Base-by-base conservation (phyloP, 2,113 vertebrate genomes). In the Cyprinodon tularosa region DNA sequence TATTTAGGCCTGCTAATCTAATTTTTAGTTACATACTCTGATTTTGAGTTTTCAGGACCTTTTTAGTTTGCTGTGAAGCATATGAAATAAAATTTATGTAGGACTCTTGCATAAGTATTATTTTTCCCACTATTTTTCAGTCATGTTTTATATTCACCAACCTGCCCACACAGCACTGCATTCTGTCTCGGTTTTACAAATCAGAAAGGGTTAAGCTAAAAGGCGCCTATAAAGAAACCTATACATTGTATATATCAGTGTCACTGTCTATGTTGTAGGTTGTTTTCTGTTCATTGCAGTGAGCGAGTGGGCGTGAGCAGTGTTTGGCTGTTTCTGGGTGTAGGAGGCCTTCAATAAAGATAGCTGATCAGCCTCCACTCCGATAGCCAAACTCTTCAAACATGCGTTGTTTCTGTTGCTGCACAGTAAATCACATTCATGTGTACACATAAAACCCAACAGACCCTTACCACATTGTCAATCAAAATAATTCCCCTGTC, bases 341-440 rank as follows among this genome's bases (percentile, higher is more conserved):
- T 84, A 44, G 85, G 81, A 86, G 82, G 71, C 10, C 48, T 68
- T 90, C 84, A 74, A 72, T 80, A 83, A 68, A 72, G 75, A 75
- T 63, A 67, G 61, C 44, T 77, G 84, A 83, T 83, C 85, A 72
- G 64, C 42, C 64, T 70, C 77, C 53, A 78, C 12, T 61, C 79
- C 67, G 80, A 76, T 68, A 75, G 59, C 68, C 57, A 63, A 4
- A 38, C 71, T 84, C 80, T 81, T 72, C 64, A n/a, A 77, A 74
- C 37, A 11, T 44, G 60, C n/a, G 82, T 71, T 15, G 10, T 66
- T 81, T 72, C 66, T 0, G 3, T 67, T 65, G 36, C 40, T 3
- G 22, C 44, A 0, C 10, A 0, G 74, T 91, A 71, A 73, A 88
- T 84, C 71, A 71, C 1, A 1, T n/a, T 20, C 37, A 20, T 8